A percentile compares a stretch with the other conserved stretches of the same genome.
Conservation (phyloP, 2,888 invertebrate species). For the Tipula helvola region DNA sequence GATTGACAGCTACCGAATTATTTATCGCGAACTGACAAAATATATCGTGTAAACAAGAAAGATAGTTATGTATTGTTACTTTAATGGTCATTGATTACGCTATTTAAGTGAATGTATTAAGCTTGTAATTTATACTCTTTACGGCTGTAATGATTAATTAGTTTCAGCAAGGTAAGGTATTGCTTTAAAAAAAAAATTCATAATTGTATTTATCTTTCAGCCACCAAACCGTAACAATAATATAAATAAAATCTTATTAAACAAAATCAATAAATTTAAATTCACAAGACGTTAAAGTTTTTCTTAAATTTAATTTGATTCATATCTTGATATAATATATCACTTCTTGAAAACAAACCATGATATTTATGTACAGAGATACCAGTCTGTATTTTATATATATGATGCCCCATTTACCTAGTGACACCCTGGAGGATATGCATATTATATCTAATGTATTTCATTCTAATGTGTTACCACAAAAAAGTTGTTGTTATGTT, state of each 20-base stretch:
- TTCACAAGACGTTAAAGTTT: background rate
- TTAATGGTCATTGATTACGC: background rate
- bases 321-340: background rate
- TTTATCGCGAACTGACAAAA: background rate
- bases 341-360: background rate
- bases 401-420: background rate
- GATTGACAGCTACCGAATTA: background rate
- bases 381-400: background rate
- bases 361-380: background rate
- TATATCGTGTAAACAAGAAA: background rate
- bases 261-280: background rate
- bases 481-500: background rate
- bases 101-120: background rate
- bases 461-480: background rate
- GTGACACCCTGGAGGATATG: background rate
- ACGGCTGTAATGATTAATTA: too few relatives aligned
- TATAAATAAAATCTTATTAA: background rate
- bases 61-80: background rate
- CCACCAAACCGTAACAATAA: background rate
- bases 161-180: too few relatives aligned
- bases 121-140: too few relatives aligned
- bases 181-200: too few relatives aligned
- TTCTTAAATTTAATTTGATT: background rate
- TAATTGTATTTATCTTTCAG: too few relatives aligned
- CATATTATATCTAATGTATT: background rate